These are phyloP conservation scores for Noctilio leporinus DNA, from an alignment of 2,113 vertebrate species.

Conservation along the genomic window DNA sequence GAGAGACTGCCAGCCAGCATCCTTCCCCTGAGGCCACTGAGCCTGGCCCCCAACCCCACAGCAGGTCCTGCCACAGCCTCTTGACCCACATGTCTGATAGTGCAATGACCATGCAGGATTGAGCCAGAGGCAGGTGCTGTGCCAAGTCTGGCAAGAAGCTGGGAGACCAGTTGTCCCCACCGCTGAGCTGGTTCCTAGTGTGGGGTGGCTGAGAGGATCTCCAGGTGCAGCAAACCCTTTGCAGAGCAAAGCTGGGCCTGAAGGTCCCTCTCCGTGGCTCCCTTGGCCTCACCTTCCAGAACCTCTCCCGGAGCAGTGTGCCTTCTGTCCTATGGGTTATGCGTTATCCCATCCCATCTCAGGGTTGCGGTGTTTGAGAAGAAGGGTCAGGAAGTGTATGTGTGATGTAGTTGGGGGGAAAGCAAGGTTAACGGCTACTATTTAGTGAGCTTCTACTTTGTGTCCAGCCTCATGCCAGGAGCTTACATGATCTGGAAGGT, in stretches of 20 bases:
- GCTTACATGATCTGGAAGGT: not conserved
- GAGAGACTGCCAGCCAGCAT: conserved; percentile 50
- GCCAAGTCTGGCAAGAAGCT: not conserved
- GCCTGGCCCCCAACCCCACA: not conserved
- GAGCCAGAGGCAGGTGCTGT: not conserved
- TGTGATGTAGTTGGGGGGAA: not conserved
- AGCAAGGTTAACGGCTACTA: not conserved
- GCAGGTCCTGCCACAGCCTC: not conserved
- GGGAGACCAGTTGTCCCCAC: not conserved
- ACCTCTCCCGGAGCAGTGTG: not conserved
- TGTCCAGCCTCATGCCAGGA: not conserved
- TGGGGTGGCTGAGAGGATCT: not conserved
- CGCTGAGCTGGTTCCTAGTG: not conserved
- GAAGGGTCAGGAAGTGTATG: not conserved
- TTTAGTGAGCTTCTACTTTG: not conserved
- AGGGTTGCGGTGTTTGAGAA: not conserved
- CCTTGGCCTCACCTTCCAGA: not conserved
- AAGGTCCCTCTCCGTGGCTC: not conserved
- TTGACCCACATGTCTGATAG: not conserved
- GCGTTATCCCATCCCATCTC: not conserved
- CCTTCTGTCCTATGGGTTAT: not conserved
- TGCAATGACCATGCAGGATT: not conserved
- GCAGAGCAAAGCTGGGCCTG: not conserved
- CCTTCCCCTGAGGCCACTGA: conserved; percentile 24
- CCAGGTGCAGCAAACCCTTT: not conserved